phyloP scores from a whole-genome alignment of 2,888 invertebrate species.

The Pegoplata infirma region DNA sequence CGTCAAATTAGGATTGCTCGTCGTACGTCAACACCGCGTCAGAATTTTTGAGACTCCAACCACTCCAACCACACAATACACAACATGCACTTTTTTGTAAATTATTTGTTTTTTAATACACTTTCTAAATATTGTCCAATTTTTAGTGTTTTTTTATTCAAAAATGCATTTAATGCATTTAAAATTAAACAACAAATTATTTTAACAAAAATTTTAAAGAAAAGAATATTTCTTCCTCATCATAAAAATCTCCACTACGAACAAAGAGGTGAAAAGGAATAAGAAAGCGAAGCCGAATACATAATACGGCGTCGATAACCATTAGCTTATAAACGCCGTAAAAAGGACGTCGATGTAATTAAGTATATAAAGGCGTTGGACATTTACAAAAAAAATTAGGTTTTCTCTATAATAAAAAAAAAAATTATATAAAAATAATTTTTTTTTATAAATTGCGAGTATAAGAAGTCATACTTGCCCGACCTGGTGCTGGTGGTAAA shows the following conservation, averaged over 20 bases:
- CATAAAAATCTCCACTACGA: slow-evolving; percentile 56
- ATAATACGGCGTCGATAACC: not conserved
- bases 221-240: slow-evolving; percentile 59
- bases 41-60: slow-evolving; percentile 23
- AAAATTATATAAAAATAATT: too few relatives aligned
- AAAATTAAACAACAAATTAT: slow-evolving; percentile 58
- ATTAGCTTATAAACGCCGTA: slow-evolving; percentile 7
- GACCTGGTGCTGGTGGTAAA: too few relatives aligned
- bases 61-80: not conserved
- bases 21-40: slow-evolving; percentile 43
- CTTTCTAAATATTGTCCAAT: not conserved
- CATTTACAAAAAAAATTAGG: too few relatives aligned
- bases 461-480: too few relatives aligned
- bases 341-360: not conserved
- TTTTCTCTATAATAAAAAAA: too few relatives aligned
- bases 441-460: too few relatives aligned
- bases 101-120: not conserved
- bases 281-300: slow-evolving; percentile 27
- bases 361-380: too few relatives aligned
- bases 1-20: slow-evolving; percentile 26
- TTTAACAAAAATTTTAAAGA: slow-evolving; percentile 58
- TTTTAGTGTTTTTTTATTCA: slow-evolving; percentile 12
- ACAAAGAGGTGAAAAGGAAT: slow-evolving; percentile 27
- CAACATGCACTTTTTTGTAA: not conserved
- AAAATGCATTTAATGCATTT: slow-evolving; percentile 48